These are phyloP conservation scores for Apogon hyalosoma DNA, from an alignment of 2,797 vertebrate species.

Conservation along the genomic window DNA sequence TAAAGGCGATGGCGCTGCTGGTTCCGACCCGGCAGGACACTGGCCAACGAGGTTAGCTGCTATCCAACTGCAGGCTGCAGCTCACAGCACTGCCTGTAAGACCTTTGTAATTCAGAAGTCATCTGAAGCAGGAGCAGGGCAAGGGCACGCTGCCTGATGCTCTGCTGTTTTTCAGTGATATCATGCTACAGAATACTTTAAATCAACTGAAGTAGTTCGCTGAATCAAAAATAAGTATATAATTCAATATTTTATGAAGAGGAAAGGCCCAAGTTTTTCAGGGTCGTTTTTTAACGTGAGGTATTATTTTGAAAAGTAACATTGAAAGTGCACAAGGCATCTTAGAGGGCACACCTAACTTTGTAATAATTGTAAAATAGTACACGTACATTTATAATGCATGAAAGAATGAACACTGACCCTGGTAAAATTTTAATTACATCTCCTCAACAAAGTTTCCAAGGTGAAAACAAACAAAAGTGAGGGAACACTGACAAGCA, in stretches of 20 bases:
- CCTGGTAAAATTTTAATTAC: too few relatives aligned
- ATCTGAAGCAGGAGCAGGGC: constrained; percentile 5
- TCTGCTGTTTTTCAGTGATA: constrained; percentile 7
- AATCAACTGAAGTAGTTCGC: background rate
- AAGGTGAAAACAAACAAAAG: too few relatives aligned
- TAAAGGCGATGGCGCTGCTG: constrained; percentile 24
- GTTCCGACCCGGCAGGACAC: constrained; percentile 11
- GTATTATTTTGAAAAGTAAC: too few relatives aligned
- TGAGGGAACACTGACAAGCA: too few relatives aligned
- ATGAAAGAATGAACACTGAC: too few relatives aligned
- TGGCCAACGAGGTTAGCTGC: constrained; percentile 15
- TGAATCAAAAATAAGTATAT: background rate
- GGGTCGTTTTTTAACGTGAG: too few relatives aligned
- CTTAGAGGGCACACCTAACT: too few relatives aligned
- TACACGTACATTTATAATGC: too few relatives aligned
- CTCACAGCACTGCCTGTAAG: background rate
- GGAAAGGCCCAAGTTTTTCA: too few relatives aligned
- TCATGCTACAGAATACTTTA: constrained; percentile 4
- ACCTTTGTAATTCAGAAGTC: constrained; percentile 9
- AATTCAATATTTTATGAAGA: background rate
- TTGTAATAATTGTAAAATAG: too few relatives aligned
- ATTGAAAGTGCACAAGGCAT: too few relatives aligned
- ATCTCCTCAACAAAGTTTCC: too few relatives aligned
- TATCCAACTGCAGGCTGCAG: constrained; percentile 15
- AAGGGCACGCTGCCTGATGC: background rate